Percentiles rank a stretch among this genome's conserved stretches.
These are phyloP conservation scores for Drosophila paracracens DNA, from an alignment of 2,888 invertebrate genomes.

Conservation along the genomic window DNA sequence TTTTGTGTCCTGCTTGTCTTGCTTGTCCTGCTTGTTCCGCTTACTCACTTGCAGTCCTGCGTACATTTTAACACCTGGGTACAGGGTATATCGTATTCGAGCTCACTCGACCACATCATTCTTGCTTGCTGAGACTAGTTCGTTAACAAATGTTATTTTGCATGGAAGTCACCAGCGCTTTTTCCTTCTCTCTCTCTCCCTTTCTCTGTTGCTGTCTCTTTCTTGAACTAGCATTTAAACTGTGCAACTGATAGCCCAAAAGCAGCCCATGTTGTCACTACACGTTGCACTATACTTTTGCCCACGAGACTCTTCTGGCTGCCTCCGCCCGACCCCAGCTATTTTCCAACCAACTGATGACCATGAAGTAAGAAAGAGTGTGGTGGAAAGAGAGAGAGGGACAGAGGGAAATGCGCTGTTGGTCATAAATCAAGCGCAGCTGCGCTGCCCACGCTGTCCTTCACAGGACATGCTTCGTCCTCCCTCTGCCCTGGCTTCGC, in stretches of 20 bases:
- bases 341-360: neutral
- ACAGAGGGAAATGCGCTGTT: constrained; percentile 21
- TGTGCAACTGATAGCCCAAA: constrained; percentile 5
- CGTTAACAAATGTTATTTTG: constrained; percentile 1
- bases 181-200: neutral
- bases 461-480: neutral
- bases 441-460: constrained; percentile 24
- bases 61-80: neutral
- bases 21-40: no score
- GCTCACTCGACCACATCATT: neutral
- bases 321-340: neutral
- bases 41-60: neutral
- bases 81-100: neutral
- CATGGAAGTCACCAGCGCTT: neutral
- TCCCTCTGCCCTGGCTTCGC: neutral
- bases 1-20: no score
- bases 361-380: neutral
- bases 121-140: neutral
- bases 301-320: neutral
- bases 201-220: neutral
- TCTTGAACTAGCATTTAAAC: constrained; percentile 4
- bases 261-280: neutral
- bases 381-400: neutral
- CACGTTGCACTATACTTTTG: constrained; percentile 1
- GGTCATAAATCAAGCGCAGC: constrained; percentile 64